Percentiles rank a stretch among this genome's conserved stretches.
phyloP scores from a whole-genome alignment of 2,888 invertebrate genomes.

The Napeogenes inachia region DNA sequence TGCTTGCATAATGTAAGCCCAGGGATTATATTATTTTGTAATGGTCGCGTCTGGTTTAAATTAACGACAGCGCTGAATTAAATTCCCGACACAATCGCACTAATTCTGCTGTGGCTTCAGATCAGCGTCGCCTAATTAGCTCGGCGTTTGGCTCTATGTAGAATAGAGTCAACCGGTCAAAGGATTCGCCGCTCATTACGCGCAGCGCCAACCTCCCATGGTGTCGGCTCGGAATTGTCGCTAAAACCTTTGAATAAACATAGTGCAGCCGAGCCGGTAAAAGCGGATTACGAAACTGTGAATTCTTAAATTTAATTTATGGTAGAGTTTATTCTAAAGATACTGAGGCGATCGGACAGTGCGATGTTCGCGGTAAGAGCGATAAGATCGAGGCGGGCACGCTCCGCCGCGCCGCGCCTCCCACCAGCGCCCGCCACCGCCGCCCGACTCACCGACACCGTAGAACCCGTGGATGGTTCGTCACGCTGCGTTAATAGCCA shows the following conservation, averaged over 20 bases:
- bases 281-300: slow-evolving; percentile 41
- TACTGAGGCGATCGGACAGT: slow-evolving; percentile 66
- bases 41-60: slow-evolving; percentile 30
- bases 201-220: slow-evolving; percentile 47
- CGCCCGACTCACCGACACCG: slow-evolving; percentile 27
- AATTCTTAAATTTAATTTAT: slow-evolving; percentile 53
- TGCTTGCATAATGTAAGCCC: slow-evolving; percentile 9
- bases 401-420: slow-evolving; percentile 39
- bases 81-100: slow-evolving; percentile 59
- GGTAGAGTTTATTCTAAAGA: slow-evolving; percentile 51
- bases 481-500: slow-evolving; percentile 75
- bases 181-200: slow-evolving; percentile 73
- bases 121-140: slow-evolving; percentile 72
- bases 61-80: slow-evolving; percentile 35
- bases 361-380: slow-evolving; percentile 72
- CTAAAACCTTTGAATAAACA: slow-evolving; percentile 51
- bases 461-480: slow-evolving; percentile 63
- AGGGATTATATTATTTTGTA: slow-evolving; percentile 37
- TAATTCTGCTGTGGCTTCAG: slow-evolving; percentile 69
- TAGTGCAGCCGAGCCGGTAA: slow-evolving; percentile 32
- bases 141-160: slow-evolving; percentile 52
- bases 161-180: slow-evolving; percentile 64
- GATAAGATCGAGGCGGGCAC: slow-evolving; percentile 72
- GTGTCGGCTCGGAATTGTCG: slow-evolving; percentile 52
- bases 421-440: slow-evolving; percentile 28